Evolutionary conservation across 2,797 vertebrate genomes (phyloP), one percentile per base, ranked within the genome.

Genomic region (Myotis daubentonii): DNA sequence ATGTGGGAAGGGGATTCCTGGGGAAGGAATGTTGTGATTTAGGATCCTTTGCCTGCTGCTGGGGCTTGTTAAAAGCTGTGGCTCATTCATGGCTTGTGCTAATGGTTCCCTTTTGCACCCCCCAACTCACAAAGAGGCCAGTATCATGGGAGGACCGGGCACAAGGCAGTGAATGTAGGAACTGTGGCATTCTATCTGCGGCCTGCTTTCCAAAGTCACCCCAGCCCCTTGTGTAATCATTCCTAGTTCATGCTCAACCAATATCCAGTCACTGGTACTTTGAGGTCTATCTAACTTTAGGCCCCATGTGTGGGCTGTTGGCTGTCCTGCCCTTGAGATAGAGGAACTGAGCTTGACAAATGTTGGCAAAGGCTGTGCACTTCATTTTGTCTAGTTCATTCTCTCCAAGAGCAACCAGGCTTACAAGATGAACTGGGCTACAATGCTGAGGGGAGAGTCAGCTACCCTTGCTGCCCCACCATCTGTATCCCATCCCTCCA

Each of bases 401-500:
- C 15, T 72, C 15, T 49, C 22, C 22, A 82, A 72, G 28, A 47
- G 23, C 25, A 53, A 25, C 2, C 65, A 51, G 36, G 4, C 71
- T 86, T 89, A 47, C 41, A n/a, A 62, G 82, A 28, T 30, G 38
- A 93, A 44, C 49, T 70, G 51, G 33, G 28, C 17, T 71, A 8
- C 13, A n/a, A 55, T 47, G 22, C 66, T 17, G 7, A 33, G 16
- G 3, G 33, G 11, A 53, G 15, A 60, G 33, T 5, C 8, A 65
- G n/a, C 47, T 36, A 6, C 47, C 0, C 0, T 0, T 20, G 12
- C 44, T 30, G 28, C 38, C 10, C 16, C 4, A 2, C 0, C 8
- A 7, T 20, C n/a, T 28, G 17, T 10, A 44, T 1, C 1, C 2
- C 57, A 41, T 38, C 17, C 68, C 44, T 44, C 17, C 4, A 11